phyloP scores from a whole-genome alignment of 2,888 invertebrate genomes.

The Leptinotarsa juncta region DNA sequence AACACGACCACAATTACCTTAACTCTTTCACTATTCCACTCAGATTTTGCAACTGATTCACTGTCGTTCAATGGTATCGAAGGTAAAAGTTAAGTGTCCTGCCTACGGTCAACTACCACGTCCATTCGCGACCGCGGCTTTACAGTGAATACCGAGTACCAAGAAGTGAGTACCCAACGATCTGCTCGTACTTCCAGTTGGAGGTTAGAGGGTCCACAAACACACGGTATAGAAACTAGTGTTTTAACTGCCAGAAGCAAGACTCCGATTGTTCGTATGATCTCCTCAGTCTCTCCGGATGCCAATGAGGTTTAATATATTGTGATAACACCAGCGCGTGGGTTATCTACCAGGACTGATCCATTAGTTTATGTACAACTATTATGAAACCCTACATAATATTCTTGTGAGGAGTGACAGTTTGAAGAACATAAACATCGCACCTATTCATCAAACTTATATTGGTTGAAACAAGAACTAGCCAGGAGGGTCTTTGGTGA shows the following conservation, averaged over 20 bases:
- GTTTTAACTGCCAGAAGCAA: slow-evolving; percentile 12
- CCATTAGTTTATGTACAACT: background rate
- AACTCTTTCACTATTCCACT: slow-evolving; percentile 40
- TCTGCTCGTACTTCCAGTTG: slow-evolving; percentile 1
- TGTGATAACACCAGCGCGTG: slow-evolving; percentile 8
- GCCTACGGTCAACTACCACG: slow-evolving; percentile 39
- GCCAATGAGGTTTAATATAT: slow-evolving; percentile 7
- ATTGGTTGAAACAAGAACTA: too few relatives aligned
- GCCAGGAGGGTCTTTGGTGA: too few relatives aligned
- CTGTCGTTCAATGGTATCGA: slow-evolving; percentile 14
- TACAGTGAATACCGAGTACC: slow-evolving; percentile 49
- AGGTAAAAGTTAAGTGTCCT: slow-evolving; percentile 9
- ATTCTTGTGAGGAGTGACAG: too few relatives aligned
- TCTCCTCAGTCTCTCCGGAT: slow-evolving; percentile 10
- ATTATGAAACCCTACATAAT: too few relatives aligned
- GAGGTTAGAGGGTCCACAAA: slow-evolving; percentile 9
- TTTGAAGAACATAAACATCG: too few relatives aligned
- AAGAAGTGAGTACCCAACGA: slow-evolving; percentile 19
- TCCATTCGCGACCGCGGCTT: slow-evolving; percentile 56
- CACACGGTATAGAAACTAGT: slow-evolving; percentile 15
- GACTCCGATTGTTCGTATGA: background rate
- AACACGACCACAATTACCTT: slow-evolving; percentile 37
- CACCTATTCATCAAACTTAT: too few relatives aligned
- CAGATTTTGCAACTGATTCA: slow-evolving; percentile 32
- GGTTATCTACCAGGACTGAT: background rate